phyloP scores from a whole-genome alignment of 2,113 vertebrate genomes.

The Myodes glareolus region DNA sequence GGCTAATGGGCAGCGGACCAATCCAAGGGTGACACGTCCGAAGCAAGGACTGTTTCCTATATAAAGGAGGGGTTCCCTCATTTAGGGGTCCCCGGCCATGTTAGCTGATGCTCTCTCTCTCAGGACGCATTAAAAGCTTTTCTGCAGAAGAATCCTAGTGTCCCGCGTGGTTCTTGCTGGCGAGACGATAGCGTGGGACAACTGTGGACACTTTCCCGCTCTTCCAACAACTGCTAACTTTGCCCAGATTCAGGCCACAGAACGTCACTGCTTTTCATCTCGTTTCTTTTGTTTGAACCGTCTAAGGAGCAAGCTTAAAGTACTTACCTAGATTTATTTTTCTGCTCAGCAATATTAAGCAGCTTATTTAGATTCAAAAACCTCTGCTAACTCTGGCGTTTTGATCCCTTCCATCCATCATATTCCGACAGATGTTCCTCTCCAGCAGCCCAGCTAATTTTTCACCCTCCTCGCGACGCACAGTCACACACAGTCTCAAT shows the following conservation, averaged over 20 bases:
- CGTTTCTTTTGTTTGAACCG: slow-evolving; percentile 68
- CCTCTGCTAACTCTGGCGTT: slow-evolving; percentile 48
- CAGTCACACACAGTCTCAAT: background rate
- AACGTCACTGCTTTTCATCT: slow-evolving; percentile 22
- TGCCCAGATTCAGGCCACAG: slow-evolving; percentile 52
- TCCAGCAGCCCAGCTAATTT: slow-evolving; percentile 7
- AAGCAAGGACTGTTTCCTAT: no score
- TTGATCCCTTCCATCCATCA: slow-evolving; percentile 64
- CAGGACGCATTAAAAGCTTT: no score
- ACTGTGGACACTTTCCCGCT: slow-evolving; percentile 52
- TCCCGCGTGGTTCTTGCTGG: no score
- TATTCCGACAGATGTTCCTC: slow-evolving; percentile 47
- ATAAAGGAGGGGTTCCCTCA: no score
- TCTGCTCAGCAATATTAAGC: slow-evolving; percentile 30
- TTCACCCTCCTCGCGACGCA: slow-evolving; percentile 35
- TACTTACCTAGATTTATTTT: background rate
- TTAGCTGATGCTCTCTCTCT: no score
- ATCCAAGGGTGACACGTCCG: no score
- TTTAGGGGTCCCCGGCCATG: no score
- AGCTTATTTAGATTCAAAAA: slow-evolving; percentile 63
- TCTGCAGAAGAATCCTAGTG: no score
- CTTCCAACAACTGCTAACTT: slow-evolving; percentile 45
- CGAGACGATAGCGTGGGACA: no score
- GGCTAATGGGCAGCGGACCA: no score
- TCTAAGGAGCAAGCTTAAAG: slow-evolving; percentile 54